Base-by-base conservation (phyloP, 2,113 vertebrate species). In the Planiliza haematocheilus region DNA sequence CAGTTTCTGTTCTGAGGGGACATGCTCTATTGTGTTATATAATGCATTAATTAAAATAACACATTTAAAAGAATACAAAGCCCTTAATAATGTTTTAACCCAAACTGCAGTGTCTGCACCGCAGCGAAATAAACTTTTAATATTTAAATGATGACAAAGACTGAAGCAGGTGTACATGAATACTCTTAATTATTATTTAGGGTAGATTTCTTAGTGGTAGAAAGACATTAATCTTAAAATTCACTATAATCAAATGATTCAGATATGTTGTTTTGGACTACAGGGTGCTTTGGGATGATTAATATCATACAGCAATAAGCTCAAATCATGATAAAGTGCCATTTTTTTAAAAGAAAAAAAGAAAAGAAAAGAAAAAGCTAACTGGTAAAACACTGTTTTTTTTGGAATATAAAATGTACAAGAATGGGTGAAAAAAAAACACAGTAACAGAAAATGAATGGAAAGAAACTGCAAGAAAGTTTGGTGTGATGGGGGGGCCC, bases 381-480 rank as follows among this genome's bases (percentile, higher is more conserved):
- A 74, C n/a, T 13, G 21, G 11, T 11, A 21, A 67, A 64, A 0
- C n/a, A 48, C n/a, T 55, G n/a, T 37, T 10, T 51, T 34, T 49
- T 46, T 43, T 62, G 12, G 5, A 46, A 53, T 61, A 13, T 30
- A 38, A 62, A 63, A 66, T 21, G 2, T 69, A 64, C 17, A 72
- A 43, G 8, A 18, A 58, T 16, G 7, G 21, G 36, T 3, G 24
- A 58, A 34, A 0, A 3, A 37, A 18, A 65, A 48, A 21, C n/a
- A 61, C 34, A 49, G 13, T 43, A 18, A 64, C 21, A 57, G 43
- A 13, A 17, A 24, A 42, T 17, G 8, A 34, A 62, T 20, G 18
- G 43, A 59, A 51, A 50, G 7, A 36, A 43, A 18, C 8, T 7
- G 9, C 36, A 11, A 21, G 21, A 46, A 34, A 30, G n/a, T 17